Base-by-base conservation (phyloP, 2,888 invertebrate species). In the Uropetala carovei region DNA sequence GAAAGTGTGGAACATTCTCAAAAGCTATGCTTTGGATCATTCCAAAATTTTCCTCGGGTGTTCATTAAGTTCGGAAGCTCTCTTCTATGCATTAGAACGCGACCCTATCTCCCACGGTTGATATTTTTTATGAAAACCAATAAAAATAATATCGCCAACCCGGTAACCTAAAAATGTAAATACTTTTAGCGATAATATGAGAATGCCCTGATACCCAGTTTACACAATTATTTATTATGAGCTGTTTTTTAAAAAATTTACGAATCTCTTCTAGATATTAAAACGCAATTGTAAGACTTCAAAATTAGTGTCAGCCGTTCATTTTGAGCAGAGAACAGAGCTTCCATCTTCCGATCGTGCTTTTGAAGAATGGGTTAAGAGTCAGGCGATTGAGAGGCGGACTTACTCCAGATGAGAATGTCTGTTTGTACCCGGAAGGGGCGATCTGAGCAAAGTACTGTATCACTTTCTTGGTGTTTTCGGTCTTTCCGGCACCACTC, bases 401-500 rank as follows among this genome's bases (percentile, higher is more conserved):
- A 94, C 94, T 94, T 94, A 94, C 94, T 57, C 94, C 94, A 86
- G 93, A 92, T 13, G 93, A 93, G 92, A 94, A 94, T 64, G 93
- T 93, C 92, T 93, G 93, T 92, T 93, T 93, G 93, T 92, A 91
- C 91, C 93, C 93, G 18, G 93, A 93, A 58, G 93, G 93, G 43
- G 94, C 94, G 92, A 94, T 93, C 85, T 93, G 93, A 91, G 94
- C 94, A 94, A 95, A 95, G 93, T 95, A 95, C 93, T 95, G 95
- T 94, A 95, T 95, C 92, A 95, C 95, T 94, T 95, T 95, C 94
- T 95, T 96, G 92, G 95, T 95, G 94, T 95, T 95, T 93, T 96
- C 96, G 93, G 96, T 96, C 94, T 96, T 96, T 93, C 96, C 96
- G 93, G 96, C 96, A 93, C 96, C 96, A 93, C 96, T 96, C 94